Evolutionary conservation across 1,140 invertebrate species (phyloP), one percentile per base, ranked within the genome.

Genomic region (Phymastichus coffea): DNA sequence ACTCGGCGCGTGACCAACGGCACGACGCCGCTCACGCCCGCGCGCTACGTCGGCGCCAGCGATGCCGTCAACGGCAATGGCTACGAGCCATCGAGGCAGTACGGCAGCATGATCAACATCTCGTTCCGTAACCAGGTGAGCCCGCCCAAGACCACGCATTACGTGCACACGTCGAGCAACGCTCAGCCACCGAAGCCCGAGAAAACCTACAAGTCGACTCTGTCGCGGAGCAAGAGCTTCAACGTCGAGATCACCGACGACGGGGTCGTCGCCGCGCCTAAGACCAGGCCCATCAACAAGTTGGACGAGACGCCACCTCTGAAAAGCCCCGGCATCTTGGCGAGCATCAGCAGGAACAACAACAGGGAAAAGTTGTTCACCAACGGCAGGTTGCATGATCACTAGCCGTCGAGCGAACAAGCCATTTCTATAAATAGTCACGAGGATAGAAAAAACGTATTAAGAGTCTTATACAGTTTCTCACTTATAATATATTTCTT

Each of bases 221-320:
- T 93, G 10, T 85, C 88, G 17, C 80, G 91, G 49, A 93, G 91
- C 77, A 90, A 93, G 75, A 93, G 90, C 75, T 92, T 94, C 76
- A 92, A 90, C 78, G 87, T 91, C 43, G 87, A 90, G 64, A 86
- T 83, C n/a, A 66, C 55, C 15, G 70, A 63, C 53, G 65, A 63
- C 40, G 68, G 54, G 57, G 55, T 53, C 14, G 52, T 61, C 9
- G 37, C 14, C 22, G 47, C 44, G 3, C 59, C 59, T 4, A 91
- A 88, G 0, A 91, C 87, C 72, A 86, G 88, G 14, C 88, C 91
- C 61, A 71, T 92, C 17, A 86, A 86, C 67, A 80, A 84, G 19
- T 72, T 88, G 20, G 83, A 87, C 62, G 87, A 88, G 66, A 85
- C 83, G 20, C 85, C 87, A 7, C 89, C 90, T 17, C 75, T 93